These are phyloP conservation scores for Andricus curvator DNA, from an alignment of 2,888 invertebrate genomes.

Conservation along the genomic window DNA sequence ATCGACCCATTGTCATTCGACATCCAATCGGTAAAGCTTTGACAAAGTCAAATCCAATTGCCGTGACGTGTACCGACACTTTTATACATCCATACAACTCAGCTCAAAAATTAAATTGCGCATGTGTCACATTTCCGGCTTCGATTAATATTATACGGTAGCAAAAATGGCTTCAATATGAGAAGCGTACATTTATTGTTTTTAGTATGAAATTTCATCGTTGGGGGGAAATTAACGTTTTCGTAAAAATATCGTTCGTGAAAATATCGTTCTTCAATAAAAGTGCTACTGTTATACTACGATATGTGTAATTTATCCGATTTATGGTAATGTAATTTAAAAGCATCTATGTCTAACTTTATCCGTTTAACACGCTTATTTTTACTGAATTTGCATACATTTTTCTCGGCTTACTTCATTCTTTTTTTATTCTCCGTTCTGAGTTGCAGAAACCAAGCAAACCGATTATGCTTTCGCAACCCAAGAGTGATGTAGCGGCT, in stretches of 20 bases:
- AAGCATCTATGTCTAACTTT: neutral
- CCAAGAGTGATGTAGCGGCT: conserved; percentile 42
- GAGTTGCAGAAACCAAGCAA: neutral
- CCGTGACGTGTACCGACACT: conserved; percentile 1
- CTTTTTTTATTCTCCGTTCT: neutral
- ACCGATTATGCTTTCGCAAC: conserved; percentile 47
- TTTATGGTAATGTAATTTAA: neutral
- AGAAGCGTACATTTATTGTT: neutral
- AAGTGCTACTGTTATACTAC: neutral
- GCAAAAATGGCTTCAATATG: neutral
- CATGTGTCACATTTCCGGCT: conserved; percentile 4
- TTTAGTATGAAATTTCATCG: neutral
- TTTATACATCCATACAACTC: conserved; percentile 4
- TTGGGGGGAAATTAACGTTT: neutral
- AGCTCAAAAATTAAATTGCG: conserved; percentile 23
- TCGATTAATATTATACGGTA: neutral
- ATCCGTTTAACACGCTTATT: neutral
- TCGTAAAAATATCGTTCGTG: neutral
- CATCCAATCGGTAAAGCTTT: conserved; percentile 39
- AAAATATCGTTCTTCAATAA: neutral
- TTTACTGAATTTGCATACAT: conserved; percentile 14
- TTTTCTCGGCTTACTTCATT: neutral
- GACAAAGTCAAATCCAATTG: conserved; percentile 37
- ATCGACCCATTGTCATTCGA: conserved; percentile 38
- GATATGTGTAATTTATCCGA: neutral